Percentiles rank a stretch among this genome's conserved stretches.
Evolutionary conservation across 1,140 invertebrate species (phyloP).

Genomic region (Drosophila pachea): DNA sequence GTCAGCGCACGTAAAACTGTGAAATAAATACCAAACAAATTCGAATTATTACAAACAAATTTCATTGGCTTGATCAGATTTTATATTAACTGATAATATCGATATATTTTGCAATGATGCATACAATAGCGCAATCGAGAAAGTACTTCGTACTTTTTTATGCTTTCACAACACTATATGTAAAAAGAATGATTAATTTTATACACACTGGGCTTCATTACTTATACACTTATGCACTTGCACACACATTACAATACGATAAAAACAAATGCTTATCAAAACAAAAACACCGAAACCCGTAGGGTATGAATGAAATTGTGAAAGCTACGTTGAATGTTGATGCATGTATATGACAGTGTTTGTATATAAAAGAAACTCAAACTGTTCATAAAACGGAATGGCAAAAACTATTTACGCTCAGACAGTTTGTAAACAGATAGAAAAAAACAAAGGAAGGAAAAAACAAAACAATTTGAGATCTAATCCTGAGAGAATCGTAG

Average conservation of each 20-base stretch:
- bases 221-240: constrained; percentile 5
- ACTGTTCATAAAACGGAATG: constrained; percentile 43
- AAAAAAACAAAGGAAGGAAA: not conserved
- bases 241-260: constrained; percentile 12
- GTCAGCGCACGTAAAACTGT: constrained; percentile 42
- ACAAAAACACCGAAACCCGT: constrained; percentile 28
- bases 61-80: not conserved
- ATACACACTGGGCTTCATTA: not conserved
- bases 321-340: constrained; percentile 46
- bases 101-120: constrained; percentile 1
- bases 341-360: not conserved
- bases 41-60: not conserved
- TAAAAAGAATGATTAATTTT: constrained; percentile 1
- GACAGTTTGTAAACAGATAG: constrained; percentile 63
- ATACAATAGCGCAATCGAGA: not conserved
- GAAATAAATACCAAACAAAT: constrained; percentile 16
- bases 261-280: constrained; percentile 44
- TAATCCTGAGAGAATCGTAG: too few species aligned
- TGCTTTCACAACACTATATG: constrained; percentile 9
- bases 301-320: constrained; percentile 63
- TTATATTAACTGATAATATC: not conserved
- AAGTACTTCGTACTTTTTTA: not conserved
- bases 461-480: not conserved
- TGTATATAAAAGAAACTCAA: constrained; percentile 6
- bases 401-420: constrained; percentile 31